Base-by-base conservation (phyloP, 2,888 invertebrate genomes). In the Netelia inedita region DNA sequence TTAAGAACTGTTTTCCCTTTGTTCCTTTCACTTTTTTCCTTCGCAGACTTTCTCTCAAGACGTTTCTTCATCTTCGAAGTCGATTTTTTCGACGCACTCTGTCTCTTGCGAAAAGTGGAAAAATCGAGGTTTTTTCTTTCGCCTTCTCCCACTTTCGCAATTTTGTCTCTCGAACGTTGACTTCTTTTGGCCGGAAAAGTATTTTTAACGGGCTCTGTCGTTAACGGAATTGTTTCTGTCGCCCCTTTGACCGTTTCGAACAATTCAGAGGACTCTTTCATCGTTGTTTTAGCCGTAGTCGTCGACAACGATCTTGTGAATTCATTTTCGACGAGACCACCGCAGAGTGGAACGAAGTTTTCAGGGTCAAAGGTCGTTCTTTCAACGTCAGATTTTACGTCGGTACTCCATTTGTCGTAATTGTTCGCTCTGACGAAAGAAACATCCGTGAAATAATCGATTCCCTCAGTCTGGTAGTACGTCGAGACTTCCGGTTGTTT, bases 291-390 rank as follows among this genome's bases (percentile, higher is more conserved):
- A 1, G 3, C 71, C 8, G 50, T 53, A 28, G 61, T 65, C 1
- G 11, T 50, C 5, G 63, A 65, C 21, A 79, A 23, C 8, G 79
- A 81, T 41, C 74, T 63, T n/a, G 65, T 71, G 16, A 79, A 74
- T 21, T 75, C 69, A 59, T 71, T 82, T 10, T 74, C 79, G 2
- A 28, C 71, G 21, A 50, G 28, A 9, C 53, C 50, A 19, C 74
- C 82, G 71, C 85, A 85, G 1, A 85, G 57, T 3, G 85, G 82
- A 50, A 61, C 59, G 5, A 59, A 65, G 43, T 78, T 65, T 63
- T 75, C 71, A 41, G 78, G 43, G 1, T 72, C 69, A 35, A 46
- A 73, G 21, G 61, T 84, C 8, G 46, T 50, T 1, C 14, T 35
- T 21, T 85, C 82, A 28, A 79, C 66, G 6, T 74, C 79, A 9